phyloP scores from a whole-genome alignment of 2,888 invertebrate species.

The Perizoma flavofasciatum region DNA sequence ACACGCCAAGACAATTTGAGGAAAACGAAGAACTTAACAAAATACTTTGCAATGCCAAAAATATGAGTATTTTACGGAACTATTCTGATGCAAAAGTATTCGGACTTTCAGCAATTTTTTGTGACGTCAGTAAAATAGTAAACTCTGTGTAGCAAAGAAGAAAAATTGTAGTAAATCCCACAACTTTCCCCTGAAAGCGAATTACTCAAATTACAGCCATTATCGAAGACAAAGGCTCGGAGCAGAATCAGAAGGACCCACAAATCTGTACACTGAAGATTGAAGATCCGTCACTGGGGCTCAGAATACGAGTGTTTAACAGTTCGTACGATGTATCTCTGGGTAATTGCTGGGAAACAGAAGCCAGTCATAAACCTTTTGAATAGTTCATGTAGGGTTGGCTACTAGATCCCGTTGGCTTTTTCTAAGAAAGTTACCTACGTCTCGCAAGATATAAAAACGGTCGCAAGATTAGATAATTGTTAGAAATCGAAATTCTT shows the following conservation, averaged over 20 bases:
- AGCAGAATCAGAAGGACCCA: slow-evolving; percentile 40
- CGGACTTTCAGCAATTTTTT: no score
- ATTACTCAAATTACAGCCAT: slow-evolving; percentile 47
- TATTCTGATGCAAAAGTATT: no score
- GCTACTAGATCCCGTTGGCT: neutral
- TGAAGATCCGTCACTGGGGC: slow-evolving; percentile 57
- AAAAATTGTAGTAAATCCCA: slow-evolving; percentile 25
- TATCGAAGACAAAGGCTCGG: slow-evolving; percentile 41
- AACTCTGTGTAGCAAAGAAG: slow-evolving; percentile 19
- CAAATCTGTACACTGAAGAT: slow-evolving; percentile 45
- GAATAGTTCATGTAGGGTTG: slow-evolving; percentile 44
- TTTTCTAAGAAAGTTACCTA: neutral
- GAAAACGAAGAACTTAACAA: slow-evolving; percentile 5
- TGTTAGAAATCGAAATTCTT: no score
- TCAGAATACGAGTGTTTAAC: slow-evolving; percentile 14
- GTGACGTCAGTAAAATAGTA: neutral
- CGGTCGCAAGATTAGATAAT: no score
- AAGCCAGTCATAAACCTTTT: slow-evolving; percentile 56
- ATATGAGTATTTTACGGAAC: no score
- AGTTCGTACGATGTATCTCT: slow-evolving; percentile 44
- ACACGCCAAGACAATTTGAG: slow-evolving; percentile 11
- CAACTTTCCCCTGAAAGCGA: slow-evolving; percentile 43
- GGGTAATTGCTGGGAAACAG: slow-evolving; percentile 62
- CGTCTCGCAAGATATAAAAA: neutral
- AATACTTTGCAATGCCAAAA: neutral